Evolutionary conservation across 2,888 invertebrate species (phyloP).

Genomic region (Eupsilia transversa): DNA sequence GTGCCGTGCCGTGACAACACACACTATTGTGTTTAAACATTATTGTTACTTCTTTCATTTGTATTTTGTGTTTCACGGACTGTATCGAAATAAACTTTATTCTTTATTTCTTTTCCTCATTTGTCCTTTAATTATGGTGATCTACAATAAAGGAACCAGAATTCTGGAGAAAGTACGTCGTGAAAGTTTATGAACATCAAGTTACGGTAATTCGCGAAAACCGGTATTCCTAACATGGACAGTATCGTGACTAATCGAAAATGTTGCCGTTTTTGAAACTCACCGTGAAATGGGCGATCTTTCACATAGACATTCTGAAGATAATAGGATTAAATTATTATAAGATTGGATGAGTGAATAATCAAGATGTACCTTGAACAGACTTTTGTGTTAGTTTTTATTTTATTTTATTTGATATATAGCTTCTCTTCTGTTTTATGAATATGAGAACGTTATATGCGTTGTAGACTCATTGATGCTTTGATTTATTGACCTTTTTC

Average conservation of each 20-base stretch:
- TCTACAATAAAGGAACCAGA: constrained; percentile 9
- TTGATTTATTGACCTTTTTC: background rate
- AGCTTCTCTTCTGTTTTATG: background rate
- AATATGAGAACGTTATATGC: background rate
- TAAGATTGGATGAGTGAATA: background rate
- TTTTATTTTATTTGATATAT: background rate
- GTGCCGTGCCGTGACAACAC: no score
- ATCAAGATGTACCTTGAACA: background rate
- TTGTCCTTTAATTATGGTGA: constrained; percentile 17
- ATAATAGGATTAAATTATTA: background rate
- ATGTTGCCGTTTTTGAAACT: constrained; percentile 24
- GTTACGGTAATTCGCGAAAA: constrained; percentile 49
- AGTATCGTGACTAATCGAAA: constrained; percentile 36
- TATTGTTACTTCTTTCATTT: no score
- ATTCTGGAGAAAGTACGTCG: constrained; percentile 36
- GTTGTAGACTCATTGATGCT: background rate
- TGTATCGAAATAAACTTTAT: no score
- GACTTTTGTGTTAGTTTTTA: background rate
- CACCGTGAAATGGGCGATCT: constrained; percentile 21
- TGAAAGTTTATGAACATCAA: constrained; percentile 48
- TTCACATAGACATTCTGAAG: background rate
- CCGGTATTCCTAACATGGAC: constrained; percentile 41
- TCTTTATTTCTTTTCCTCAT: no score
- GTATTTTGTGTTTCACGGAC: no score
- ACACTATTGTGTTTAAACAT: no score